Base-by-base conservation (phyloP, 2,888 invertebrate species). In the Elmis aenea region DNA sequence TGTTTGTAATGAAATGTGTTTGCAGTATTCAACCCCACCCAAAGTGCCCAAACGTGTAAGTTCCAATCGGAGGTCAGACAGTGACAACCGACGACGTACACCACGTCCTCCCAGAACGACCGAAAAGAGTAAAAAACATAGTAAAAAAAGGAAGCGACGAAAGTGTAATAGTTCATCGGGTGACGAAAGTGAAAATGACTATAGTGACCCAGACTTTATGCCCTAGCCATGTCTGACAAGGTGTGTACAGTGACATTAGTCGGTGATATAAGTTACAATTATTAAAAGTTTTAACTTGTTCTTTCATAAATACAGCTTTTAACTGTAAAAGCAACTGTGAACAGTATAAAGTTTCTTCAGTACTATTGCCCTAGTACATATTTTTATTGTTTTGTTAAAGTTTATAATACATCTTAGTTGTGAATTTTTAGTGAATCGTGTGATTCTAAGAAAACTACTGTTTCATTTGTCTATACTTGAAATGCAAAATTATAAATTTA, bases 171-270 rank as follows among this genome's bases (percentile, higher is more conserved):
- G 73, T 50, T 74, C 68, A 34, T 68, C 75, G 5, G 75, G 74
- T 44, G 77, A 77, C 43, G 81, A 81, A 45, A 77, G 76, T 65
- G 81, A 76, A 51, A 79, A 78, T 58, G 77, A 81, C 63, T 75
- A 67, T 62, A 81, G 81, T 70, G 81, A 81, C 61, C 69, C 69
- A 40, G 69, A 69, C 58, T 69, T 64, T 48, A 60, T 65, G 63
- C 66, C 66, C 61, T 67, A 67, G 59, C 55, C 54, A 47, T 48
- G 48, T 40, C 32, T 38, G 31, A 40, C 42, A 55, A 46, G 49
- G 52, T 50, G 57, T 64, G 61, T 62, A 59, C 57, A 60, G 63
- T 60, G 58, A 55, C 48, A 49, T 40, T 50, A 49, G 47, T 39
- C 45, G 42, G 42, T 40, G 40, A 38, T 42, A 33, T 38, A 48